Base-by-base conservation (phyloP, 2,888 invertebrate genomes). In the Eupithecia dodoneata region DNA sequence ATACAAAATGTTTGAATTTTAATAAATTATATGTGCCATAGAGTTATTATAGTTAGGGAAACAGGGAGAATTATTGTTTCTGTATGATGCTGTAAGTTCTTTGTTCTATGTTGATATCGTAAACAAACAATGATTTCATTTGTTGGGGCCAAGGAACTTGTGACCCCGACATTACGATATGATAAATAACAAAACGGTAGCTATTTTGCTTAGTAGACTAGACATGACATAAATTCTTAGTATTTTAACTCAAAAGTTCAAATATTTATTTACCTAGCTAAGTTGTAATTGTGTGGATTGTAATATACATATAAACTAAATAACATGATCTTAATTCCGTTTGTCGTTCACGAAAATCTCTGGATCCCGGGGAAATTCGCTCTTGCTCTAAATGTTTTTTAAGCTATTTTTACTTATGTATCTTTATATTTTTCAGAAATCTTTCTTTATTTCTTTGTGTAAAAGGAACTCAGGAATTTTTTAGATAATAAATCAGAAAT, bases 61-160 rank as follows among this genome's bases (percentile, higher is more conserved):
- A n/a, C n/a, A 55, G 15, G 15, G 7, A n/a, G n/a, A 49, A 13
- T 49, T 4, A 4, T 49, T 0, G 49, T 49, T 13, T 49, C 18
- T 12, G 12, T 47, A 47, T 47, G 10, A 47, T 47, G 47, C 10
- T 47, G 3, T 47, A 10, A 10, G 10, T 52, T 49, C 30, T 52
- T 30, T 73, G 42, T 55, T 72, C 71, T 75, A 72, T 72, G 47
- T 59, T 65, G 65, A 15, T 67, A 67, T 42, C 67, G 67, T 41
- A 13, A 42, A 2, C 67, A 67, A 44, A 67, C 67, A 67, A 67
- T 44, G 44, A 44, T 42, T 67, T 42, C 15, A 67, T 42, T n/a
- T 6, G 15, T 67, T 44, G 15, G 67, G 15, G 41, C 15, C 67
- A 67, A 67, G 9, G 67, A 67, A 67, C 67, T 67, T 44, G 42